Base-by-base conservation (phyloP, 2,888 invertebrate species). In the Cheilosia soror region DNA sequence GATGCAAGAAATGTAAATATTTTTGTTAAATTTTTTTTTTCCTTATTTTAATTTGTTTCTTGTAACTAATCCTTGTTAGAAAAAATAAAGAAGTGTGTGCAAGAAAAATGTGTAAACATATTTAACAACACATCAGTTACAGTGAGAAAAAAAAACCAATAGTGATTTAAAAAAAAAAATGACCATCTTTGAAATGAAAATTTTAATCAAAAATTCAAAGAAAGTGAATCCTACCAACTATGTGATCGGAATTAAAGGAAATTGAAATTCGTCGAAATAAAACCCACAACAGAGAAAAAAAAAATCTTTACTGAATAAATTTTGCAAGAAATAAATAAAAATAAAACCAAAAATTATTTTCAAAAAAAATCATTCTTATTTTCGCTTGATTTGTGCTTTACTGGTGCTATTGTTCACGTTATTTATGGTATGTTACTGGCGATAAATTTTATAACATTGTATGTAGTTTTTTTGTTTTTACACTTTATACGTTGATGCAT, bases 391-490 rank as follows among this genome's bases (percentile, higher is more conserved):
- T 76, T 77, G 76, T 85, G 72, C 53, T 85, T 77, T 72, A 68
- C 80, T 66, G 85, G 81, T 80, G 81, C 80, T 85, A 77, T 85
- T 85, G 81, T 85, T 81, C 76, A 85, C 65, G 60, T 85, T 72
- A 76, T 85, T 85, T 85, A 85, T 85, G 85, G 85, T 85, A 85
- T 81, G 85, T 85, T 85, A 60, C 68, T 62, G 81, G 55, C 62
- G 27, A 76, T 85, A 81, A 80, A 72, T 76, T 66, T 76, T 37
- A 53, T 40, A 65, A 62, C 62, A 72, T 72, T 78, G 42, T 63
- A 44, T 49, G 33, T 62, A 71, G 31, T 55, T 53, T 33, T 58
- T 47, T 49, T 72, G 33, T 60, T 73, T 62, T 47, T 60, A 40
- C 47, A 40, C 49, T 71, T 49, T 73, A 31, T 33, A 49, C 15